phyloP scores from a whole-genome alignment of 2,888 invertebrate genomes.

The Orthosia cruda region DNA sequence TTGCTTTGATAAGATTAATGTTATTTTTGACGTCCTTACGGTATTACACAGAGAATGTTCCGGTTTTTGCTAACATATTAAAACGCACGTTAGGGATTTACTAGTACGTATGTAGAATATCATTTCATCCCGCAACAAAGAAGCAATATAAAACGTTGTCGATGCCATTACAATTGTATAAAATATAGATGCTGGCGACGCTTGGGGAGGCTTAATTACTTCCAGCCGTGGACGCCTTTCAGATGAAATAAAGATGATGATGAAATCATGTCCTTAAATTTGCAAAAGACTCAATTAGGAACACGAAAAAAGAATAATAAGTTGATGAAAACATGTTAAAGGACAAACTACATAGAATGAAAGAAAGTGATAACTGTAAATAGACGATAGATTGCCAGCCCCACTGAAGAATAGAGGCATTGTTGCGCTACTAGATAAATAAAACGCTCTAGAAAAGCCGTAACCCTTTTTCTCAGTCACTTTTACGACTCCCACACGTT shows the following conservation, averaged over 20 bases:
- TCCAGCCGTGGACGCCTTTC: no score
- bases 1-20: constrained; percentile 50
- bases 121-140: no score
- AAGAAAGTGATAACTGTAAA: constrained; percentile 25
- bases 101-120: no score
- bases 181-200: no score
- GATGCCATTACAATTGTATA: no score
- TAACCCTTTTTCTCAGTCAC: constrained; percentile 57
- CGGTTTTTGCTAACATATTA: neutral
- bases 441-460: constrained; percentile 44
- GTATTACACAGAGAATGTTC: neutral
- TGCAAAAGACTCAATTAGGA: no score
- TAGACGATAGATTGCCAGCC: constrained; percentile 28
- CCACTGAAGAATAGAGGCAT: constrained; percentile 28
- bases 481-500: constrained; percentile 54
- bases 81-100: no score
- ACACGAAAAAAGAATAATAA: no score
- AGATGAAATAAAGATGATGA: no score
- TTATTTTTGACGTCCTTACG: constrained; percentile 15
- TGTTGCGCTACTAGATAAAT: constrained; percentile 52
- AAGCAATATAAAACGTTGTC: no score
- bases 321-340: neutral
- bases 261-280: no score
- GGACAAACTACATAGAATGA: neutral
- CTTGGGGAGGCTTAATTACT: no score